Evolutionary conservation across 2,888 invertebrate species (phyloP).

Genomic region (Nemotelus pantherinus): DNA sequence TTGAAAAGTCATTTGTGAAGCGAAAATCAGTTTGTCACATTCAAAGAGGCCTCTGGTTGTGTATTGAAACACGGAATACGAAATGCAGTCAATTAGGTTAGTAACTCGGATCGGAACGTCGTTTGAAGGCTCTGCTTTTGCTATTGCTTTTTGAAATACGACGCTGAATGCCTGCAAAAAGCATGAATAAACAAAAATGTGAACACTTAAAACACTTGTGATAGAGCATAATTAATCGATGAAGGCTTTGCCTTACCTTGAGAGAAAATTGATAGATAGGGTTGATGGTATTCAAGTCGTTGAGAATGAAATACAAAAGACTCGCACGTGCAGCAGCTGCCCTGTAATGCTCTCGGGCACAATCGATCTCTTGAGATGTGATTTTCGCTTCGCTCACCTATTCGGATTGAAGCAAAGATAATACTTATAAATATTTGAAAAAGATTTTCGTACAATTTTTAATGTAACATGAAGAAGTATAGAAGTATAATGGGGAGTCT

Average conservation of each 20-base stretch:
- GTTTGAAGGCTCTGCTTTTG: constrained; percentile 83
- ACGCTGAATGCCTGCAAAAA: constrained; percentile 87
- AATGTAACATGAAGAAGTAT: too few relatives aligned
- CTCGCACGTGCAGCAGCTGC: constrained; percentile 91
- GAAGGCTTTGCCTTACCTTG: constrained; percentile 71
- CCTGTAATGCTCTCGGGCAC: constrained; percentile 84
- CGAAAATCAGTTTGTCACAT: constrained; percentile 95
- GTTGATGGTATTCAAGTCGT: constrained; percentile 94
- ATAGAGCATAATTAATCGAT: background rate
- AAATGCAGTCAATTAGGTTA: constrained; percentile 93
- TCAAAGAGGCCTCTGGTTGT: constrained; percentile 94
- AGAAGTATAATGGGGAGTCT: too few relatives aligned
- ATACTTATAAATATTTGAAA: constrained; percentile 14
- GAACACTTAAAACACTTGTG: background rate
- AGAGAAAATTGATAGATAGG: constrained; percentile 97
- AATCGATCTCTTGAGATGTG: constrained; percentile 91
- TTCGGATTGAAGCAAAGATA: constrained; percentile 28
- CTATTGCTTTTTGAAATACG: constrained; percentile 97
- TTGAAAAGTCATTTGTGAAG: constrained; percentile 96
- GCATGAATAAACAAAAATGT: background rate
- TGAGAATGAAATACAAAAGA: constrained; percentile 92
- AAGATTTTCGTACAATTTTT: background rate
- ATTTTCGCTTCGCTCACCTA: constrained; percentile 87
- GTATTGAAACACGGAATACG: constrained; percentile 93
- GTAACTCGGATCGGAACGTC: constrained; percentile 81